Base-by-base conservation (phyloP, 2,113 vertebrate species). In the Perca schrenkii region DNA sequence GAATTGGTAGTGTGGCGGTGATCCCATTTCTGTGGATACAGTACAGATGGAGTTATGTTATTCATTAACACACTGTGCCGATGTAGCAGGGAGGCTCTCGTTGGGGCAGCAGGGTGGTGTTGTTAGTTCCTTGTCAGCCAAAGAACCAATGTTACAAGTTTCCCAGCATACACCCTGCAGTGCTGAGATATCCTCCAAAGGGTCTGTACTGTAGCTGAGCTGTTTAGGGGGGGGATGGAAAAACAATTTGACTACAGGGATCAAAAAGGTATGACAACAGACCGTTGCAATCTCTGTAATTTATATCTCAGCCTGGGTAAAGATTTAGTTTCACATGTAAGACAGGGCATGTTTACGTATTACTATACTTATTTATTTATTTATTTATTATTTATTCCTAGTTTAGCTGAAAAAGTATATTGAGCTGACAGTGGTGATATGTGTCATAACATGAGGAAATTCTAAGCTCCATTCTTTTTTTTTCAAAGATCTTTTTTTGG, bases 1-100 rank as follows among this genome's bases (percentile, higher is more conserved):
- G 40, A 65, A 58, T 67, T 50, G 67, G 34, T 56, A 3, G n/a
- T 50, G 57, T 53, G 71, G 79, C 66, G 77, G 76, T 46, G 47
- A 61, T 79, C 61, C 53, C 68, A 74, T 72, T 69, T 73, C 25
- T 72, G 62, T 72, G 53, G 77, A 43, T 49, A 34, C 49, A 54
- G 56, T 81, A 70, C 53, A 80, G 72, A 74, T 81, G 67, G 64
- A 88, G 73, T 79, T 53, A 49, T 80, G 54, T 56, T 75, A 69
- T 74, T 67, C 60, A 88, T 76, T 57, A 76, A 83, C 61, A 76
- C 34, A 36, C 19, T 61, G 74, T 81, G 56, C 84, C 77, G 68
- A 79, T 77, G 69, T 16, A 65, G 72, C 61, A 50, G 36, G 7
- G 47, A 52, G 31, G 16, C 11, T 34, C 31, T 57, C 34, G 13